A percentile compares a stretch with the other conserved stretches of the same genome.
Evolutionary conservation across 2,113 vertebrate genomes (phyloP).

Genomic region (Vicugna pacos): DNA sequence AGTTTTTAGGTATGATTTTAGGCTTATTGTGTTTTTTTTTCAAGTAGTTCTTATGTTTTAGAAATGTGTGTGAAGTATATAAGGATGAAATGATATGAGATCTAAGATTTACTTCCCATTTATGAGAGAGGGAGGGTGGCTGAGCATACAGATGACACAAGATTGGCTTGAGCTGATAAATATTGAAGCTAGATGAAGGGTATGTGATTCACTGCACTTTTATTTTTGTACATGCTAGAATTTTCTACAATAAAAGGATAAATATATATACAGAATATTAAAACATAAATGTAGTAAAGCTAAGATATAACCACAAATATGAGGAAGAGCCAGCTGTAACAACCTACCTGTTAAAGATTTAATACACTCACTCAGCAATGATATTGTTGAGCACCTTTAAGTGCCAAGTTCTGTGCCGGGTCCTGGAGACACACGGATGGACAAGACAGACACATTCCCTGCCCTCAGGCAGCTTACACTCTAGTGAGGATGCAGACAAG

Average conservation of each 20-base stretch:
- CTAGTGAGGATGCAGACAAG: not conserved
- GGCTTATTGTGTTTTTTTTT: not conserved
- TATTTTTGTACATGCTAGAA: not conserved
- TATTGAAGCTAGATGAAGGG: not conserved
- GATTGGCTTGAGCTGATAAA: not conserved
- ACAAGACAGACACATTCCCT: not conserved
- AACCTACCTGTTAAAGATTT: not conserved
- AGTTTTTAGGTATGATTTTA: constrained; percentile 17
- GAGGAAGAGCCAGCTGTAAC: not conserved
- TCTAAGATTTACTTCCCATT: not conserved
- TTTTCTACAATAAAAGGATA: not conserved
- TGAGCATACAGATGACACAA: not conserved
- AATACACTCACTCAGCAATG: not conserved
- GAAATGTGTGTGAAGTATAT: not conserved
- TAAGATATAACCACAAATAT: not conserved
- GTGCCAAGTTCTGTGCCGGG: not conserved
- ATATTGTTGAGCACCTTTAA: not conserved
- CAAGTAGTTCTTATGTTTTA: not conserved
- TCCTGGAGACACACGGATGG: not conserved
- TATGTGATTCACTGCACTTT: not conserved
- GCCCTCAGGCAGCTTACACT: not conserved
- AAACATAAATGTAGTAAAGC: not conserved
- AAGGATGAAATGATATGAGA: not conserved
- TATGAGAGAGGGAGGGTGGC: not conserved
- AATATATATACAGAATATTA: not conserved